A percentile compares a stretch with the other conserved stretches of the same genome.
Conservation (phyloP, 2,888 invertebrate species). For the Aspidiotus destructor region DNA sequence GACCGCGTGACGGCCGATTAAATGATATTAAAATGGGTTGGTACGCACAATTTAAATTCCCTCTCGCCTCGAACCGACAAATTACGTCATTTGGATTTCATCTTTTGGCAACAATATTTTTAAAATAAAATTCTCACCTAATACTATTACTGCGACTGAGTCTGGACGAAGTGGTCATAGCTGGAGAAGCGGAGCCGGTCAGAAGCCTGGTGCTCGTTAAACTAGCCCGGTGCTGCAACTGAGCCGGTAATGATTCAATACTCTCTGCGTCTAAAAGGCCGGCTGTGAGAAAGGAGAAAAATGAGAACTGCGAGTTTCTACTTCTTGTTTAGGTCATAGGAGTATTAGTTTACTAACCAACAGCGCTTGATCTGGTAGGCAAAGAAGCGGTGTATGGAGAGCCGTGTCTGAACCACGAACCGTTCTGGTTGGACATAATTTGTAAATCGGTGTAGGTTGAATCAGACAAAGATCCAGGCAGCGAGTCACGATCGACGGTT, state of each 20-base stretch:
- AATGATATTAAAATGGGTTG: too few relatives aligned
- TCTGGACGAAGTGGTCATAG: conserved; percentile 36
- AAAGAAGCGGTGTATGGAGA: conserved; percentile 44
- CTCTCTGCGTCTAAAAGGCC: conserved; percentile 59
- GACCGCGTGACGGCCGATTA: too few relatives aligned
- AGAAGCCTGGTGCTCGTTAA: conserved; percentile 61
- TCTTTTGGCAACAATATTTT: too few relatives aligned
- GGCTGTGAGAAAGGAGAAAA: conserved; percentile 33
- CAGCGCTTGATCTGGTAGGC: conserved; percentile 39
- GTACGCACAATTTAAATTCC: too few relatives aligned
- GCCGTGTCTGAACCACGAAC: conserved; percentile 69
- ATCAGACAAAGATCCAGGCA: conserved; percentile 67
- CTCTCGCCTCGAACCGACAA: too few relatives aligned
- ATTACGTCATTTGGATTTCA: too few relatives aligned
- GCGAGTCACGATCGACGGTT: conserved; percentile 32
- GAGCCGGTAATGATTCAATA: conserved; percentile 56
- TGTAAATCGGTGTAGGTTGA: conserved; percentile 58
- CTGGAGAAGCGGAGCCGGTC: conserved; percentile 40
- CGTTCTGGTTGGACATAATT: conserved; percentile 34
- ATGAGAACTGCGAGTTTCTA: background rate
- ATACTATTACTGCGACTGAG: conserved; percentile 73
- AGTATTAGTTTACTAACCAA: conserved; percentile 37
- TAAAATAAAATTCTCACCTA: conserved; percentile 58
- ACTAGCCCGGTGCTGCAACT: conserved; percentile 59
- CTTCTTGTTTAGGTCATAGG: background rate